Conservation (phyloP, 2,888 invertebrate species). For the Calliphora vomitoria region DNA sequence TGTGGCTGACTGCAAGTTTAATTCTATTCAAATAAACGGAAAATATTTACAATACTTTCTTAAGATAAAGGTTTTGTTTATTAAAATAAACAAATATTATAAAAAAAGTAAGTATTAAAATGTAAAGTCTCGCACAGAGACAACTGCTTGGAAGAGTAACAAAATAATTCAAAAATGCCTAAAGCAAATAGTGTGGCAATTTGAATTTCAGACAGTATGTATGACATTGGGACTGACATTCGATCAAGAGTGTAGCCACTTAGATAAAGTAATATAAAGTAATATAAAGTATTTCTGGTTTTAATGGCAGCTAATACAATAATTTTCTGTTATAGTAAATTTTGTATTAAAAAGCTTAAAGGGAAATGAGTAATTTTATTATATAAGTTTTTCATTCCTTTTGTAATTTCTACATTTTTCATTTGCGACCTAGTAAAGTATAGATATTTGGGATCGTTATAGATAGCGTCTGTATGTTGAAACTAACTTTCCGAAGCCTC, state of each 20-base stretch:
- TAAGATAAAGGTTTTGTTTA: neutral
- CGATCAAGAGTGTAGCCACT: neutral
- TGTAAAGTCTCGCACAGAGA: neutral
- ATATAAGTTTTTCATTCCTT: too few species aligned
- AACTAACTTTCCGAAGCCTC: too few species aligned
- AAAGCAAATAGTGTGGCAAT: neutral
- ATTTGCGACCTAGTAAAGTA: too few species aligned
- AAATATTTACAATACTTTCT: neutral
- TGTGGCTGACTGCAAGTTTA: neutral
- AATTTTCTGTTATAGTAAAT: too few species aligned
- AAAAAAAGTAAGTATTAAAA: neutral
- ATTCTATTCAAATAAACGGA: neutral
- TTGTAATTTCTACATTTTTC: too few species aligned
- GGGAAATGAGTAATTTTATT: too few species aligned
- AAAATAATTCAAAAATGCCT: neutral
- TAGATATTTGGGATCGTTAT: too few species aligned
- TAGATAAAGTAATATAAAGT: too few species aligned
- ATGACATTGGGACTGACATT: constrained; percentile 34
- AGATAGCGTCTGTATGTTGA: too few species aligned
- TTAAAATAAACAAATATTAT: neutral
- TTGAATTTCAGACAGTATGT: constrained; percentile 51
- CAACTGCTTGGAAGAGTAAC: neutral
- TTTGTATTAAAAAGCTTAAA: too few species aligned
- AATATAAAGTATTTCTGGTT: too few species aligned
- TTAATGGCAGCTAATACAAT: too few species aligned